phyloP scores from a whole-genome alignment of 92 coral and sea anemone species.

The Paramuricea clavata region DNA sequence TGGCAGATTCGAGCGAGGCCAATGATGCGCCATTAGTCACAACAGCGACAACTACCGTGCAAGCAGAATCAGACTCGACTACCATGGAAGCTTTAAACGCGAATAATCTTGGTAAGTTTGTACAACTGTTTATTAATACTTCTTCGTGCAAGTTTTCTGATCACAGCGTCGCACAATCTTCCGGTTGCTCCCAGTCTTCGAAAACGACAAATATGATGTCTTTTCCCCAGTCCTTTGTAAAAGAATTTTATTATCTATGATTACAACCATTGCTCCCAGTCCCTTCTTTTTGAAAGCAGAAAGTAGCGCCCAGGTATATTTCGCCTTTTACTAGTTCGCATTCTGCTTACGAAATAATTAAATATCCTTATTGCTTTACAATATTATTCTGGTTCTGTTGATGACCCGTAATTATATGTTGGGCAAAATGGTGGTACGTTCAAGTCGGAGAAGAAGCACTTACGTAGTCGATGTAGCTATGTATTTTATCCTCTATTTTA shows the following conservation, averaged over 20 bases:
- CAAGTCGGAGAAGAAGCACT: slow-evolving; percentile 8
- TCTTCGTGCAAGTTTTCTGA: background rate
- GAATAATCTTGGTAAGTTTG: slow-evolving; percentile 12
- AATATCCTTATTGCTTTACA: background rate
- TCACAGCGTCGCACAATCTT: slow-evolving; percentile 32
- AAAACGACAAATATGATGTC: slow-evolving; percentile 27
- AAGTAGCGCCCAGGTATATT: slow-evolving; percentile 52
- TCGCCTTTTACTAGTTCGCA: slow-evolving; percentile 5
- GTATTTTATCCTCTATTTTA: background rate
- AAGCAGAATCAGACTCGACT: slow-evolving; percentile 24
- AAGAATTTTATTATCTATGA: slow-evolving; percentile 11
- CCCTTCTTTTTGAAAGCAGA: slow-evolving; percentile 45
- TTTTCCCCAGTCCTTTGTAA: slow-evolving; percentile 42
- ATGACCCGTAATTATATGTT: background rate
- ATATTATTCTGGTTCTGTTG: background rate
- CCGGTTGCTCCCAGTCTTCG: slow-evolving; percentile 63
- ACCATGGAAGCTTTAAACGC: slow-evolving; percentile 7
- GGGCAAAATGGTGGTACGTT: background rate
- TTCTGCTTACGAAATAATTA: slow-evolving; percentile 6
- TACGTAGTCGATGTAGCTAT: background rate
- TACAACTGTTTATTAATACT: background rate
- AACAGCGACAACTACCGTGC: slow-evolving; percentile 22
- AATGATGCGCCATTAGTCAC: slow-evolving; percentile 35
- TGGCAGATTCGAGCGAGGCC: slow-evolving; percentile 40
- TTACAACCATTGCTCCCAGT: slow-evolving; percentile 53